phyloP scores from a whole-genome alignment of 2,888 invertebrate species.

The Branchellion lobata region DNA sequence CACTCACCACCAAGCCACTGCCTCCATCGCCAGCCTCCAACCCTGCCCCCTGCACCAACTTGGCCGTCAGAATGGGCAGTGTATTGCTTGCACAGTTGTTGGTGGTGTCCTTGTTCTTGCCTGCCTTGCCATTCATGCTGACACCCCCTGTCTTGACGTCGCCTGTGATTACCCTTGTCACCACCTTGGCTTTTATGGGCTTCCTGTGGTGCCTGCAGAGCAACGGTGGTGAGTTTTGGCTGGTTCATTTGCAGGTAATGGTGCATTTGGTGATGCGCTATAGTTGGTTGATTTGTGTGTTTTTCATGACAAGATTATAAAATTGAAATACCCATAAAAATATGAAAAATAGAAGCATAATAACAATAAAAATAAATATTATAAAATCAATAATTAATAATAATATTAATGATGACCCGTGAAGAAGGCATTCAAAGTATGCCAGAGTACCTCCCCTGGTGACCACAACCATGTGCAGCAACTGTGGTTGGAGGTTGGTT shows the following conservation, averaged over 20 bases:
- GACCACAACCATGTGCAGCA: constrained; percentile 63
- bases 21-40: not conserved
- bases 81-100: not conserved
- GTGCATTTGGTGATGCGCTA: not conserved
- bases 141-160: not conserved
- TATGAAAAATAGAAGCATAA: too few species aligned
- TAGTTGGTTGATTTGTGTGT: not conserved
- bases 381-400: too few species aligned
- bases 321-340: too few species aligned
- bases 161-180: constrained; percentile 16
- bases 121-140: not conserved
- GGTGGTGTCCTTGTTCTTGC: too few species aligned
- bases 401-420: constrained; percentile 68
- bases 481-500: not conserved
- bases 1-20: not conserved
- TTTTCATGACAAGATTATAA: too few species aligned
- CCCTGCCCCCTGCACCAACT: not conserved
- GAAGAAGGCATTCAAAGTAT: constrained; percentile 75
- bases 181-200: constrained; percentile 40
- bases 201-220: constrained; percentile 39
- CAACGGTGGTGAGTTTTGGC: too few species aligned
- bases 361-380: too few species aligned
- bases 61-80: not conserved
- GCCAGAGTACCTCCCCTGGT: constrained; percentile 78
- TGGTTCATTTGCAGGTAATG: not conserved